Conservation (phyloP, 2,888 invertebrate species). For the Ophioninae sp. region DNA sequence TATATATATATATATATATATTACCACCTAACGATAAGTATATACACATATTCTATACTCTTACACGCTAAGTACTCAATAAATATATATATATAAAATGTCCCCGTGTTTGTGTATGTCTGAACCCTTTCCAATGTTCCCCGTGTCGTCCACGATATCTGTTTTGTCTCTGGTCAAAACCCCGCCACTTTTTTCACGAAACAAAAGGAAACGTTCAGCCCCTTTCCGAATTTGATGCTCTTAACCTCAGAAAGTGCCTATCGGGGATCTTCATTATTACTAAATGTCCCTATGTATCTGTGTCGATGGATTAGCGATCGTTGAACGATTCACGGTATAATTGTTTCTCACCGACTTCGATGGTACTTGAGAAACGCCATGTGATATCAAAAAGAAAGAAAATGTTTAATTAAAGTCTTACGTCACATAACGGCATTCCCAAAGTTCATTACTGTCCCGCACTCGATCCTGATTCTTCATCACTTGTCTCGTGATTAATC, state of each 20-base stretch:
- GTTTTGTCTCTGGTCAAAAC: background rate
- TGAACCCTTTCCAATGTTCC: slow-evolving; percentile 61
- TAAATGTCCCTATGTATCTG: background rate
- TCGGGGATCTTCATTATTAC: background rate
- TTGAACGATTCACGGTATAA: slow-evolving; percentile 3
- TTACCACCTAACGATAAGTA: slow-evolving; percentile 73
- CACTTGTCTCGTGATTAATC: background rate
- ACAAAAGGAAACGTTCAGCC: background rate
- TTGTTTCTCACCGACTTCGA: slow-evolving; percentile 25
- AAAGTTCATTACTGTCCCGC: background rate
- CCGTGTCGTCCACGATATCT: background rate
- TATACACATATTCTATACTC: slow-evolving; percentile 80
- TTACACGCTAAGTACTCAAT: slow-evolving; percentile 81
- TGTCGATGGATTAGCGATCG: background rate
- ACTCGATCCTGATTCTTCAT: background rate
- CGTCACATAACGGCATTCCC: background rate
- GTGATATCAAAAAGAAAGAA: slow-evolving; percentile 43
- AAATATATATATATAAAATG: slow-evolving; percentile 81
- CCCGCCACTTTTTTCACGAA: background rate
- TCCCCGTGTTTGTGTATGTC: slow-evolving; percentile 80
- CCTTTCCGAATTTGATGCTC: background rate
- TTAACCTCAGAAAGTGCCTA: background rate
- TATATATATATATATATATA: slow-evolving; percentile 69
- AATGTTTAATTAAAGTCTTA: slow-evolving; percentile 41
- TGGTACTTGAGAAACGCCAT: slow-evolving; percentile 49